Evolutionary conservation across 2,113 vertebrate genomes (phyloP).

Genomic region (Speoplatyrhinus poulsoni): DNA sequence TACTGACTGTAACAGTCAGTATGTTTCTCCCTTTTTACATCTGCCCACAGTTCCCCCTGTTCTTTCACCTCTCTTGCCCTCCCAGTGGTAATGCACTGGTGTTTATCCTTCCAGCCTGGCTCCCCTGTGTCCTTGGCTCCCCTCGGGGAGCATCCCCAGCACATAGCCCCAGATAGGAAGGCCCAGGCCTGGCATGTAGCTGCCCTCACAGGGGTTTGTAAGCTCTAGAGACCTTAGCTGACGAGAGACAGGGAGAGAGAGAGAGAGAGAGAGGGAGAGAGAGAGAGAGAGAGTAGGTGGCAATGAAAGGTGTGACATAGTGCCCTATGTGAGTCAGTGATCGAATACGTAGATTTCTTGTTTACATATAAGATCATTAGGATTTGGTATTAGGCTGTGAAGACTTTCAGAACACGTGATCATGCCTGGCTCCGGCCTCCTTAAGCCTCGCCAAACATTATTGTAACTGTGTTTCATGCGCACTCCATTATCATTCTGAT

Average conservation of each 20-base stretch:
- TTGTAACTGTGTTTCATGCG: too few relatives aligned
- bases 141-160: constrained; percentile 55
- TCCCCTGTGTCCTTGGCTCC: constrained; percentile 36
- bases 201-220: constrained; percentile 57
- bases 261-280: constrained; percentile 18
- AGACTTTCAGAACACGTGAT: constrained; percentile 8
- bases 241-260: constrained; percentile 15
- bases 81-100: constrained; percentile 61
- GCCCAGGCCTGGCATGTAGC: constrained; percentile 52
- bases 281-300: constrained; percentile 2
- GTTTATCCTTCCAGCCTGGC: constrained; percentile 51
- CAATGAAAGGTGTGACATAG: not conserved
- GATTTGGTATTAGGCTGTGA: not conserved
- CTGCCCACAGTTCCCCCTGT: not conserved
- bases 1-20: not conserved
- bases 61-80: constrained; percentile 47
- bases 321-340: not conserved
- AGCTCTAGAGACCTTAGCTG: constrained; percentile 49
- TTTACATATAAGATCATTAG: constrained; percentile 13
- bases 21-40: not conserved
- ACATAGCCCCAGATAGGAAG: constrained; percentile 52
- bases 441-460: not conserved
- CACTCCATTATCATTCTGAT: too few relatives aligned
- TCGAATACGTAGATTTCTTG: constrained; percentile 1
- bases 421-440: too few relatives aligned